Conservation (phyloP, 37 sponge, comb jelly and placozoan species). For the Hexactinellida sp. region DNA sequence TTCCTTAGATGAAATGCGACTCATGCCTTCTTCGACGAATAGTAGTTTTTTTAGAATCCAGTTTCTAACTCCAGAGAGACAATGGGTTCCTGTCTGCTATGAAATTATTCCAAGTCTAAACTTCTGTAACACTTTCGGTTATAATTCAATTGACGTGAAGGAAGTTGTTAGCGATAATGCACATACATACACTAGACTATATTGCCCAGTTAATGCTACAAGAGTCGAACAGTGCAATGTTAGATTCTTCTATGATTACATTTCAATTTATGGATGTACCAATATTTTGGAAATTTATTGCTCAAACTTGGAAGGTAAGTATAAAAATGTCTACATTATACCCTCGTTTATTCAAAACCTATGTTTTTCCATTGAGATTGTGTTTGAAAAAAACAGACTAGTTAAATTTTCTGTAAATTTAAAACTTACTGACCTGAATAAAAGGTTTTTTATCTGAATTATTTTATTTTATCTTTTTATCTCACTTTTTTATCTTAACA, state of each 20-base stretch:
- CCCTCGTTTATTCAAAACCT: background rate
- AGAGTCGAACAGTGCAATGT: background rate
- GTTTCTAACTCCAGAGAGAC: background rate
- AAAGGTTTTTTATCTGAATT: too few species aligned
- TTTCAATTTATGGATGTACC: background rate
- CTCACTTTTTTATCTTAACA: too few species aligned
- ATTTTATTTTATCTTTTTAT: too few species aligned
- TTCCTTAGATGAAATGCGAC: background rate
- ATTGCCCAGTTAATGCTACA: background rate
- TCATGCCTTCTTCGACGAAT: background rate
- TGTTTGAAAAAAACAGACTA: too few species aligned
- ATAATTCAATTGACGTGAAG: background rate
- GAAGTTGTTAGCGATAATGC: background rate
- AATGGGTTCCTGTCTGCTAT: background rate
- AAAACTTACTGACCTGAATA: too few species aligned
- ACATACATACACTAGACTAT: background rate
- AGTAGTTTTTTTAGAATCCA: background rate
- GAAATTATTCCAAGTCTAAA: background rate
- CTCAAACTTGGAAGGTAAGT: background rate
- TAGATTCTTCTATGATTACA: background rate
- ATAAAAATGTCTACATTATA: background rate
- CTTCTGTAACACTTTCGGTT: background rate
- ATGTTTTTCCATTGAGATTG: background rate
- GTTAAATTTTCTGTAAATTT: too few species aligned
- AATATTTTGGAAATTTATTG: background rate